Percentiles rank a stretch among this genome's conserved stretches.
Conservation (phyloP, 2,113 vertebrate species). For the Leucoraja erinaceus region DNA sequence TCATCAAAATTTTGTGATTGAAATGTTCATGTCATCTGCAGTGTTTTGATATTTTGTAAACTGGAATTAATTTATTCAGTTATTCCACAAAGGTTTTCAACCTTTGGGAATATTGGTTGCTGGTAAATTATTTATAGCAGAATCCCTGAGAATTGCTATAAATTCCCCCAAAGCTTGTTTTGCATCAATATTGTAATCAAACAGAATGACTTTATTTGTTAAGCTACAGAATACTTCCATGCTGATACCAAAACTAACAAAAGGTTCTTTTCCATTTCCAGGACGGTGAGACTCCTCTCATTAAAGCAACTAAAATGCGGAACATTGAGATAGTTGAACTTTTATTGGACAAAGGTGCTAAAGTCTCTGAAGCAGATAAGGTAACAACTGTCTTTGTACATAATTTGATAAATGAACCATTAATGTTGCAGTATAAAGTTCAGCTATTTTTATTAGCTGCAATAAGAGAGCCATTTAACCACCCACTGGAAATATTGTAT, state of each 20-base stretch:
- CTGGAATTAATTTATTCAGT: neutral
- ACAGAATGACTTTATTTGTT: neutral
- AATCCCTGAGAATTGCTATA: neutral
- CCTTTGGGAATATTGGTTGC: neutral
- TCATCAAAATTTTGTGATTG: neutral
- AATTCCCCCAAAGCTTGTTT: neutral
- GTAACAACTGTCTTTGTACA: constrained; percentile 52
- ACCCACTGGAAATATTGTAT: neutral
- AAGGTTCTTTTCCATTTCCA: constrained; percentile 47
- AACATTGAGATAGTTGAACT: constrained; percentile 94
- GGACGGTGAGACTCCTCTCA: constrained; percentile 92
- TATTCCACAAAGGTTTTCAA: neutral
- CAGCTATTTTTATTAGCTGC: neutral
- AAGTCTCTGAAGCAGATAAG: constrained; percentile 90
- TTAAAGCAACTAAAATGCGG: constrained; percentile 98
- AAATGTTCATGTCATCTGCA: neutral
- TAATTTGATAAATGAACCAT: neutral
- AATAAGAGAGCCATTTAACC: neutral
- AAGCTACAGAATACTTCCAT: neutral
- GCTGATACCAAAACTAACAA: neutral
- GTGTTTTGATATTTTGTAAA: neutral
- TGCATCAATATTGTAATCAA: neutral
- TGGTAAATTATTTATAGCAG: neutral
- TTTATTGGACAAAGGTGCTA: constrained; percentile 90
- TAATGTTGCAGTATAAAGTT: neutral